Conservation (phyloP, 1,140 invertebrate genomes). For the Bombus huntii region DNA sequence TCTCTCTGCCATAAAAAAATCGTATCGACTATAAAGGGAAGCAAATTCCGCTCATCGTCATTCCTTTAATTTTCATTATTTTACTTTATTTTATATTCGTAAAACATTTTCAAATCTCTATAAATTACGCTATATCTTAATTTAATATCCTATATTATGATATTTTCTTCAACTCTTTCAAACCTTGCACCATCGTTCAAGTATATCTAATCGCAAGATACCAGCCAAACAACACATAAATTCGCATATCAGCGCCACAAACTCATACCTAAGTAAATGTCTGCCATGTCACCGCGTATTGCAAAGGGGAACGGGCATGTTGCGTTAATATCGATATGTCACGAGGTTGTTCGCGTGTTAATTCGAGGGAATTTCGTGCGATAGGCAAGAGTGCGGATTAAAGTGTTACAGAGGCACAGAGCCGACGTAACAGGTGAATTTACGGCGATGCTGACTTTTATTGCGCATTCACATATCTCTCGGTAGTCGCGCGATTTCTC, state of each 20-base stretch:
- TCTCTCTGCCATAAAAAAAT: no score
- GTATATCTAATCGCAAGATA: no score
- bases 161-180: no score
- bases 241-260: neutral
- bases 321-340: slow-evolving; percentile 12
- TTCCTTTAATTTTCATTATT: neutral
- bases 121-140: no score
- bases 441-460: slow-evolving; percentile 33
- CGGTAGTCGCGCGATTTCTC: slow-evolving; percentile 27
- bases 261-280: neutral
- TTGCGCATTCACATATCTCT: slow-evolving; percentile 26
- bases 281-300: no score
- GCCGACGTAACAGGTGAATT: slow-evolving; percentile 46
- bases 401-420: slow-evolving; percentile 25
- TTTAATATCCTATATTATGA: no score
- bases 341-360: slow-evolving; percentile 22
- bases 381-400: slow-evolving; percentile 37
- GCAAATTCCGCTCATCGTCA: no score
- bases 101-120: no score
- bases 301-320: neutral
- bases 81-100: neutral
- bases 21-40: no score
- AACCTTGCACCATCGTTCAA: no score
- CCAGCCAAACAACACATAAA: no score
- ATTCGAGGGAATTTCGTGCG: slow-evolving; percentile 4